Evolutionary conservation across 2,888 invertebrate genomes (phyloP), one percentile per base, ranked within the genome.

Genomic region (Alloplasta piceator): DNA sequence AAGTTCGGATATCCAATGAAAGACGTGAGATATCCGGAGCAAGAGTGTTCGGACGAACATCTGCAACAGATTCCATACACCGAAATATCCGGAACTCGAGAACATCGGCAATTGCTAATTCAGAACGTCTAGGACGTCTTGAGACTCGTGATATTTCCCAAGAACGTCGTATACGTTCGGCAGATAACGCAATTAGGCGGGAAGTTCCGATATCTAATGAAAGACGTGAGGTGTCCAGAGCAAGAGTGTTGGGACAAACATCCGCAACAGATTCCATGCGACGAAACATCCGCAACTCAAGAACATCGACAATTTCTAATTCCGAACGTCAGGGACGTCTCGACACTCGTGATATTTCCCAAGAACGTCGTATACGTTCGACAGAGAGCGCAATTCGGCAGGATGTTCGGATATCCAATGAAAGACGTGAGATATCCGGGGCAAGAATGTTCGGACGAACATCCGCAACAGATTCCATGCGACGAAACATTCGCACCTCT

Each of bases 241-340:
- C 14, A 52, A 48, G 10, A 50, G 39, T 38, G 46, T 4, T 64
- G 64, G 39, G n/a, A 55, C 38, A 50, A 36, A 26, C 41, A 41
- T 41, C 41, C 41, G 7, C 5, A 41, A 7, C 7, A 41, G 41
- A 41, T 41, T 41, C 43, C 66, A 38, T 16, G 14, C 56, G 7
- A 41, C 60, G 46, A 55, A 48, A 14, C 48, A 75, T 68, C 70
- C 26, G 52, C 52, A 43, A 5, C 41, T 41, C 41, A 6, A 41
- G 5, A 41, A 43, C 41, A 2, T 48, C 63, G 10, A 58, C 39
- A 43, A 43, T n/a, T 7, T 12, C 14, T 1, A 41, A 58, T 46
- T 10, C 7, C 55, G 63, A 43, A 60, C 3, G 14, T 46, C 56
- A n/a, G n/a, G n/a, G 67, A 16, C 82, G 72, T 43, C 85, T 79